These are phyloP conservation scores for Donacobius atricapilla DNA, from an alignment of 2,113 vertebrate genomes.

Conservation along the genomic window DNA sequence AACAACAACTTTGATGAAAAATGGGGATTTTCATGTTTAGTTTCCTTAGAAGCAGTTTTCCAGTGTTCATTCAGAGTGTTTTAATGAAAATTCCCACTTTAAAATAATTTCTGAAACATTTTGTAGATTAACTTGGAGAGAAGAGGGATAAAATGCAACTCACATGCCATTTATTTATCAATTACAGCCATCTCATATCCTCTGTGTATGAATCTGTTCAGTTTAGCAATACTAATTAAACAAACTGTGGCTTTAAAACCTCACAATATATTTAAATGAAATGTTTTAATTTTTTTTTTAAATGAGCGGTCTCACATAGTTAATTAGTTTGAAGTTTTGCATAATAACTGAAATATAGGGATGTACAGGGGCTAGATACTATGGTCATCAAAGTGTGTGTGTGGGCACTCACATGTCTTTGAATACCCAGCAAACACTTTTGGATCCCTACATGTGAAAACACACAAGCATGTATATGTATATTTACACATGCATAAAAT, in stretches of 20 bases:
- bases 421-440: not conserved
- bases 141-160: not conserved
- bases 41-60: not conserved
- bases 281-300: not conserved
- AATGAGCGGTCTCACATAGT: not conserved
- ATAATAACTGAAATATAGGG: not conserved
- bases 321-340: not conserved
- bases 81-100: not conserved
- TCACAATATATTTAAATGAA: slow-evolving; percentile 4
- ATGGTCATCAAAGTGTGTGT: not conserved
- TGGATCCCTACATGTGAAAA: not conserved
- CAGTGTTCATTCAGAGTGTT: not conserved
- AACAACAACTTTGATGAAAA: not conserved
- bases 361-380: not conserved
- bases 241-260: not conserved
- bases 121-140: not conserved
- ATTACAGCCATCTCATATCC: not conserved
- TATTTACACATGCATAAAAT: not conserved
- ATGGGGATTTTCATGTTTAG: not conserved
- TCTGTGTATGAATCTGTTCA: not conserved
- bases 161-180: not conserved
- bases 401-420: accelerated
- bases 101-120: not conserved
- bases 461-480: accelerated
- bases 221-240: not conserved